Percentiles rank a stretch among this genome's conserved stretches.
phyloP scores from a whole-genome alignment of 2,797 vertebrate genomes.

The Miichthys miiuy region DNA sequence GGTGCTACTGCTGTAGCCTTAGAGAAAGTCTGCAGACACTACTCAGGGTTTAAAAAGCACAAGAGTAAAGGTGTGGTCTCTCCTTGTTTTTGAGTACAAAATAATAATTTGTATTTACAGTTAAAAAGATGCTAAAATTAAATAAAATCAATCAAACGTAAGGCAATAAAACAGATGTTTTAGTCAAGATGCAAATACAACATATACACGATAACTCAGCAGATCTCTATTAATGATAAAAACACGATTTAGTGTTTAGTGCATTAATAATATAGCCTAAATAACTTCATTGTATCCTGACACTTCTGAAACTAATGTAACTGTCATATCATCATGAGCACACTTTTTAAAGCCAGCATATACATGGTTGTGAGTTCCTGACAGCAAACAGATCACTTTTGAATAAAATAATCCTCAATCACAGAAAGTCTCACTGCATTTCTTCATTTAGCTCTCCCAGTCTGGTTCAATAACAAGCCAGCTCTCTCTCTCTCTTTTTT shows the following conservation, averaged over 20 bases:
- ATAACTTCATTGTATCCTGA: neutral
- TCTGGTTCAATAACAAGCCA: constrained; percentile 54
- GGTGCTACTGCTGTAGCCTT: neutral
- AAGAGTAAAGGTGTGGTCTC: neutral
- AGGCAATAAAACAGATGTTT: neutral
- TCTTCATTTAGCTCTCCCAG: constrained; percentile 28
- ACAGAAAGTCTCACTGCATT: neutral
- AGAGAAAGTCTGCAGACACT: neutral
- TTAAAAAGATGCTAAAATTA: neutral
- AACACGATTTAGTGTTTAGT: neutral
- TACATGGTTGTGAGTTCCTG: neutral
- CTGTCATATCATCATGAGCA: too few species aligned
- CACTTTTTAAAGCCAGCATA: neutral
- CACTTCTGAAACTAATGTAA: neutral
- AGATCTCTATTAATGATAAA: neutral
- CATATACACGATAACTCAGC: neutral
- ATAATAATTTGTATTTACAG: neutral
- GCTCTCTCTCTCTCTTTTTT: constrained; percentile 39
- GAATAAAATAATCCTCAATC: constrained; percentile 6
- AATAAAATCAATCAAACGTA: neutral
- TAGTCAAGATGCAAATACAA: neutral
- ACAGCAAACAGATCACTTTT: neutral
- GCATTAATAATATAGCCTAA: neutral
- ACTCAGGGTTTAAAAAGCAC: neutral
- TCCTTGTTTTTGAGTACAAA: neutral